Evolutionary conservation across 1,140 invertebrate species (phyloP), one percentile per base, ranked within the genome.

Genomic region (Drosophila jambulina): DNA sequence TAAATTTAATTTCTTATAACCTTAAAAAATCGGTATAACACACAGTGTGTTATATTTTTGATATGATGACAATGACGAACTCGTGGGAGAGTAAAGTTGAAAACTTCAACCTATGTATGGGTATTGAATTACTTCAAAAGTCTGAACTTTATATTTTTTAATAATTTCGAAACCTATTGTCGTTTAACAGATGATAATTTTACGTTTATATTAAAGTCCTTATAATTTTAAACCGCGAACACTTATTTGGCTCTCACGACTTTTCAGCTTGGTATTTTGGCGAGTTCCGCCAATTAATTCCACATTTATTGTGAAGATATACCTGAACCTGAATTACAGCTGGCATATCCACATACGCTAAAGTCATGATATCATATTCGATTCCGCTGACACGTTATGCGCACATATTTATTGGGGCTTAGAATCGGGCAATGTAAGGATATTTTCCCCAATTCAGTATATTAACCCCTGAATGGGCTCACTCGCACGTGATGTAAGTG

Each of bases 281-380:
- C 23, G 29, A 17, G 29, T 17, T 23, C 29, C 19, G 25, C 51
- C 27, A 71, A 60, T 42, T 46, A 34, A 42, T 71, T n/a, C n/a
- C 3, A 45, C 9, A 38, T 46, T 40, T 56, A 75, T 48, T 53
- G 17, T n/a, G n/a, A 63, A 38, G 19, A 56, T 69, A 62, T 94
- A 94, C 94, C 94, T 95, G 94, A 83, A 94, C 94, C 93, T 95
- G 94, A 86, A 95, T 95, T 85, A 95, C 94, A 87, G 94, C 94
- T 75, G 94, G 94, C 90, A 95, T 93, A 87, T 95, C 94, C 91
- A 95, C 94, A 94, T 94, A 95, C 91, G 94, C 94, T 94, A 95
- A 93, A 91, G 94, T 94, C 94, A 94, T 92, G 91, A 90, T 93
- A 82, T 91, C 82, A 91, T 82, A 59, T 67, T 83, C 34, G 27